Evolutionary conservation across 2,888 invertebrate species (phyloP).

Genomic region (Sphaerophoria taeniata): DNA sequence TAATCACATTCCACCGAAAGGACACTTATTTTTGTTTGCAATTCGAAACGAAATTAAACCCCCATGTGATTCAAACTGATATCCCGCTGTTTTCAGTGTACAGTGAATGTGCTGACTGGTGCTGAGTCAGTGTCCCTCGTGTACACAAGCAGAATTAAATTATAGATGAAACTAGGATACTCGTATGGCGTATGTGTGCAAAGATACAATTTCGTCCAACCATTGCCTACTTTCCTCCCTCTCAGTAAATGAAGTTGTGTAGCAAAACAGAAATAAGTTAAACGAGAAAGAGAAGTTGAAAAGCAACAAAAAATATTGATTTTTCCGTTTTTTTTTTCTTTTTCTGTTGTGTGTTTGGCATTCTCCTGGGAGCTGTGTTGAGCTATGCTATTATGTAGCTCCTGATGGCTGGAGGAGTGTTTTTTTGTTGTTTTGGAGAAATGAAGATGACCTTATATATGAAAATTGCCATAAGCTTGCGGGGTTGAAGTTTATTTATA

Average conservation of each 20-base stretch:
- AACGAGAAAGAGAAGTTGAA: neutral
- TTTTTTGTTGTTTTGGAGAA: slow-evolving; percentile 4
- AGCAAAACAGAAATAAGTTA: slow-evolving; percentile 50
- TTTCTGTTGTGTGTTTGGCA: slow-evolving; percentile 43
- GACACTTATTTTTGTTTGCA: slow-evolving; percentile 1
- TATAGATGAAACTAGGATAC: slow-evolving; percentile 50
- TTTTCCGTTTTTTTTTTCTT: slow-evolving; percentile 15
- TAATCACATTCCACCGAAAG: slow-evolving; percentile 22
- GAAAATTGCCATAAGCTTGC: slow-evolving; percentile 34
- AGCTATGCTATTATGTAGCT: slow-evolving; percentile 11
- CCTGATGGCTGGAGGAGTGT: neutral
- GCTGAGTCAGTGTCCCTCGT: neutral
- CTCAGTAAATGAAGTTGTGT: slow-evolving; percentile 13
- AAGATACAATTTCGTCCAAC: neutral
- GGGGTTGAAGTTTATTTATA: slow-evolving; percentile 37
- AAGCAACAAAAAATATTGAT: neutral
- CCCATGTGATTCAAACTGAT: slow-evolving; percentile 5
- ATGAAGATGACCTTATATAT: slow-evolving; percentile 54
- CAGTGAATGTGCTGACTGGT: neutral
- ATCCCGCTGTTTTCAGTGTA: neutral
- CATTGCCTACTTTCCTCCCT: neutral
- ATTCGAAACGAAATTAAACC: neutral
- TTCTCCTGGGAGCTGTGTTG: slow-evolving; percentile 31
- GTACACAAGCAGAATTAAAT: neutral
- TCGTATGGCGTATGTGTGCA: neutral